These are phyloP conservation scores for Philhelius pedissequus DNA, from an alignment of 2,888 invertebrate species.

Conservation along the genomic window DNA sequence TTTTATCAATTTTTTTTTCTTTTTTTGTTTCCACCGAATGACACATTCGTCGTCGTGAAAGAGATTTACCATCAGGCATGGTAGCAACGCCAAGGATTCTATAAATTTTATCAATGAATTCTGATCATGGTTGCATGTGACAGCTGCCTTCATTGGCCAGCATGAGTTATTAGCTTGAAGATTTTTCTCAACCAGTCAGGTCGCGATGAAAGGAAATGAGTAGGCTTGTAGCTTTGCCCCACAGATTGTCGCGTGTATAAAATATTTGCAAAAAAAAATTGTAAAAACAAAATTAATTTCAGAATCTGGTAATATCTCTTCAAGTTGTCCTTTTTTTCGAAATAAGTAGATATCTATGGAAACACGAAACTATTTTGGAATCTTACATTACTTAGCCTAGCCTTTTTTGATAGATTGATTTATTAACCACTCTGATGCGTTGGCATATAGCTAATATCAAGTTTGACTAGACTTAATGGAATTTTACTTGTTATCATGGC, in stretches of 20 bases:
- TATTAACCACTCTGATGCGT: constrained; percentile 2
- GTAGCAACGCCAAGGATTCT: constrained; percentile 45
- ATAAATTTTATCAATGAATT: constrained; percentile 65
- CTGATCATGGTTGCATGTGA: constrained; percentile 62
- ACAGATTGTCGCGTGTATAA: constrained; percentile 13
- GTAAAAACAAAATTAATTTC: background rate
- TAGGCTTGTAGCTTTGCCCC: constrained; percentile 24
- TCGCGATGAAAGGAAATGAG: constrained; percentile 48
- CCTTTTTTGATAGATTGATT: constrained; percentile 3
- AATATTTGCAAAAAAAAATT: constrained; percentile 24
- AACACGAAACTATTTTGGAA: background rate
- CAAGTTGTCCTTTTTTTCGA: background rate
- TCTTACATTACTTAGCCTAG: background rate
- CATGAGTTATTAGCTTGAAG: constrained; percentile 59
- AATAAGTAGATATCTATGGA: background rate
- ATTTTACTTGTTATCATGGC: background rate
- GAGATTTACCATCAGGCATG: constrained; percentile 2
- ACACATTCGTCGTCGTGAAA: constrained; percentile 9
- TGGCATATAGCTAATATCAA: background rate
- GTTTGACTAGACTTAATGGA: background rate
- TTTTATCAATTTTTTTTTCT: background rate
- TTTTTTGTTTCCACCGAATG: background rate
- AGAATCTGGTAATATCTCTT: background rate
- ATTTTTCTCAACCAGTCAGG: constrained; percentile 1
- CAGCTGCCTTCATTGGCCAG: constrained; percentile 48